These are phyloP conservation scores for Galleria mellonella DNA, from an alignment of 1,140 invertebrate genomes.

Conservation along the genomic window DNA sequence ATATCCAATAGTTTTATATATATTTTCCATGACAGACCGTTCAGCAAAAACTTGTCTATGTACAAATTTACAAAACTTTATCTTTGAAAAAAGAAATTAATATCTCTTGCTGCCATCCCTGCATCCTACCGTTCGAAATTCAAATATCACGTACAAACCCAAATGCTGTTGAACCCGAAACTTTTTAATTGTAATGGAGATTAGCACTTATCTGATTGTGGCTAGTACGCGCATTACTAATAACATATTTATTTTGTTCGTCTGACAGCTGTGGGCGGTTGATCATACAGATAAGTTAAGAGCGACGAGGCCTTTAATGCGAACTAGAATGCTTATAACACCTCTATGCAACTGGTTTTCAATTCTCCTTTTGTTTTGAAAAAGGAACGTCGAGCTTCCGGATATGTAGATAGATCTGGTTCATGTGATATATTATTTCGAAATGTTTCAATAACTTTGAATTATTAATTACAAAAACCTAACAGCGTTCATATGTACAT, in stretches of 20 bases:
- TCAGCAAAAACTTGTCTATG: no score
- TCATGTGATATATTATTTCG: no score
- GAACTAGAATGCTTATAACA: constrained; percentile 39
- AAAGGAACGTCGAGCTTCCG: constrained; percentile 5
- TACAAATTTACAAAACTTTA: no score
- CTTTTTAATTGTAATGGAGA: constrained; percentile 68
- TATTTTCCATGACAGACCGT: no score
- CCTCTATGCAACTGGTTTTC: constrained; percentile 28
- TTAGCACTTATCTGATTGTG: constrained; percentile 60
- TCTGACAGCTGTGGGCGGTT: constrained; percentile 64
- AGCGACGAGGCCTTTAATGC: constrained; percentile 29
- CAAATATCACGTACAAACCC: constrained; percentile 20
- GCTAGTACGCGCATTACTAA: constrained; percentile 59
- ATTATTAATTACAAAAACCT: no score
- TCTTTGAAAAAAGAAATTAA: no score
- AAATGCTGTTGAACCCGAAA: constrained; percentile 29
- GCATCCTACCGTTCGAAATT: constrained; percentile 8
- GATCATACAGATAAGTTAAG: constrained; percentile 43
- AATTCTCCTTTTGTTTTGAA: constrained; percentile 23
- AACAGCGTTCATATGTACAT: no score
- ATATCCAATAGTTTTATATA: no score
- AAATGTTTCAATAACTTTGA: no score
- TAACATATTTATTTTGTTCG: constrained; percentile 68
- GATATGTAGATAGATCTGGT: no score
- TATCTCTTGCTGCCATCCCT: background rate